Conservation (phyloP, 2,888 invertebrate species). For the Belgica antarctica region DNA sequence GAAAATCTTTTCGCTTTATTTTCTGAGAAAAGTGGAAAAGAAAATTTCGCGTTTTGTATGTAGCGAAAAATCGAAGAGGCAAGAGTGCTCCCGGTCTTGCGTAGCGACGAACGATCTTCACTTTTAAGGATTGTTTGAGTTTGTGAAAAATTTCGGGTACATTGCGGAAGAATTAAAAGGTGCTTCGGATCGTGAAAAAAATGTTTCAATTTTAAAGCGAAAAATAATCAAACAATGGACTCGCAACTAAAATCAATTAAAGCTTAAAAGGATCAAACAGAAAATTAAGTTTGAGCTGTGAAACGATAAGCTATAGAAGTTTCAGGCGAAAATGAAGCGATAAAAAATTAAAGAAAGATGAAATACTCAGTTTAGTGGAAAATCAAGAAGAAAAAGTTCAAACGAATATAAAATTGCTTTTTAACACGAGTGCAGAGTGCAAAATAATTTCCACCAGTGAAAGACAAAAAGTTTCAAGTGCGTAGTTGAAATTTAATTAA, state of each 20-base stretch:
- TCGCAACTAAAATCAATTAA: background rate
- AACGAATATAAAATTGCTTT: background rate
- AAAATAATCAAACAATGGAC: slow-evolving; percentile 7
- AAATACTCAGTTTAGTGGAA: background rate
- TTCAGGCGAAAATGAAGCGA: background rate
- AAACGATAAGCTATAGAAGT: too few relatives aligned
- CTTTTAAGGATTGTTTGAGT: background rate
- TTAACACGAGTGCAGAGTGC: background rate
- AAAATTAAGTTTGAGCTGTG: too few relatives aligned
- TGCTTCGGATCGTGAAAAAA: background rate
- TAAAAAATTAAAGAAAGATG: background rate
- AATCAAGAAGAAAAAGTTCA: background rate
- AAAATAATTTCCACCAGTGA: background rate
- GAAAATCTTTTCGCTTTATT: slow-evolving; percentile 25
- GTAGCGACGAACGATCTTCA: slow-evolving; percentile 1
- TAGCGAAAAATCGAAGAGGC: slow-evolving; percentile 38
- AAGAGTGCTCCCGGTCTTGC: slow-evolving; percentile 28
- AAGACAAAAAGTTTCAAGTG: background rate
- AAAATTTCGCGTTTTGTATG: slow-evolving; percentile 39
- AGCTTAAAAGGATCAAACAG: background rate
- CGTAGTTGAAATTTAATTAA: background rate
- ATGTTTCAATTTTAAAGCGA: background rate
- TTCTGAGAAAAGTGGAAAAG: slow-evolving; percentile 39
- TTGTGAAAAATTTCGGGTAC: background rate
- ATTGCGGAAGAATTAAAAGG: background rate